These are phyloP conservation scores for Sebastes trivittatus DNA, from an alignment of 2,797 vertebrate species.

Conservation along the genomic window DNA sequence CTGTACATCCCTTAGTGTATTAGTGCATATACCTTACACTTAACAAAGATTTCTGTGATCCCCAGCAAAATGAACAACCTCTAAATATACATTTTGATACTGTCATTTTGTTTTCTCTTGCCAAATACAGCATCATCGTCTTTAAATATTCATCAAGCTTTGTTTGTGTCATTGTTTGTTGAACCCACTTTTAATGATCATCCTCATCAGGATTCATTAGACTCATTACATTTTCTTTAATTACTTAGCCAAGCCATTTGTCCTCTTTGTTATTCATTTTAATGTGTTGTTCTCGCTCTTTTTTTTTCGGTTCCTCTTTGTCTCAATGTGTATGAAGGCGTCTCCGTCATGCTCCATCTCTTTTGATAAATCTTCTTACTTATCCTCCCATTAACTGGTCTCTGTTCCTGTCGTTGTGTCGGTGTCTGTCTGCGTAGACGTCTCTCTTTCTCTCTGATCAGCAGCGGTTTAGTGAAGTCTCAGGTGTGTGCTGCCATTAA, in stretches of 20 bases:
- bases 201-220: constrained; percentile 55
- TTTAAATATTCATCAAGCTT: constrained; percentile 39
- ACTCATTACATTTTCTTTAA: constrained; percentile 44
- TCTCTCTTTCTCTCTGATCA: not conserved
- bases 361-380: not conserved
- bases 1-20: not conserved
- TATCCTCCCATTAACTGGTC: not conserved
- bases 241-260: constrained; percentile 26
- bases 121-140: not conserved
- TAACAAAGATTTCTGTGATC: not conserved
- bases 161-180: constrained; percentile 48
- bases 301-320: not conserved
- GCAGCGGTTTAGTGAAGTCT: not conserved
- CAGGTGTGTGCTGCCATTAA: not conserved
- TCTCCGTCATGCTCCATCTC: not conserved
- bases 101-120: not conserved
- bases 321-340: not conserved
- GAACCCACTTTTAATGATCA: constrained; percentile 53
- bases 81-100: not conserved
- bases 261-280: constrained; percentile 35
- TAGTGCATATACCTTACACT: not conserved
- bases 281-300: constrained; percentile 4
- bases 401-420: not conserved
- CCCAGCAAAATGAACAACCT: not conserved
- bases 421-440: not conserved